Base-by-base conservation (phyloP, 1,140 invertebrate genomes). In the Diorhabda sublineata region DNA sequence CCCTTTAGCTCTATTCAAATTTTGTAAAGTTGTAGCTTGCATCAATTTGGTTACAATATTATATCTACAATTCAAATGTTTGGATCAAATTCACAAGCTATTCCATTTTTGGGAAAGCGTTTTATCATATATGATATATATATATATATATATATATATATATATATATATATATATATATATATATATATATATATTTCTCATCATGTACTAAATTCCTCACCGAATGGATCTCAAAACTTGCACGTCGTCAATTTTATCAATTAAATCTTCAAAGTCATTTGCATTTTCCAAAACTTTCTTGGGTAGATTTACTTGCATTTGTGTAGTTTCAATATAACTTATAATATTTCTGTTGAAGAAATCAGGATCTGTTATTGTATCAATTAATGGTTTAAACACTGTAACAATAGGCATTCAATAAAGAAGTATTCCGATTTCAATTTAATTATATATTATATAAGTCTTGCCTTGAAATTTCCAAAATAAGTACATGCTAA, bases 21-120 rank as follows among this genome's bases (percentile, higher is more conserved):
- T 95, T 82, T 95, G 93, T 67, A 95, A 87, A 3, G 92, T 94
- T 52, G 94, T 95, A 0, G 94, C 93, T 84, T 97, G 93, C 91
- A 96, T 95, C 71, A 96, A 91, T 84, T 96, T 94, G 42, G 90
- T 93, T 1, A 96, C 90, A 71, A 96, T 94, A 75, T 93, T 92
- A 72, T 91, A 93, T 68, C 91, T 92, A 76, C 44, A 83, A 82
- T 58, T 57, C 2, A n/a, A n/a, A 59, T 9, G 26, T 7, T 26
- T 26, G 26, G 26, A 26, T 26, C 26, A 26, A 26, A 26, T 26
- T 26, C 26, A 26, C 26, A 26, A 26, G 26, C 26, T 26, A 26
- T 26, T 26, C 26, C 26, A 26, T 26, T 26, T 26, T 26, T 26
- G 26, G 26, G 26, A 26, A 26, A 26, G 26, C 26, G 26, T 26